Evolutionary conservation across 2,113 vertebrate genomes (phyloP).

Genomic region (Anoura caudifer): DNA sequence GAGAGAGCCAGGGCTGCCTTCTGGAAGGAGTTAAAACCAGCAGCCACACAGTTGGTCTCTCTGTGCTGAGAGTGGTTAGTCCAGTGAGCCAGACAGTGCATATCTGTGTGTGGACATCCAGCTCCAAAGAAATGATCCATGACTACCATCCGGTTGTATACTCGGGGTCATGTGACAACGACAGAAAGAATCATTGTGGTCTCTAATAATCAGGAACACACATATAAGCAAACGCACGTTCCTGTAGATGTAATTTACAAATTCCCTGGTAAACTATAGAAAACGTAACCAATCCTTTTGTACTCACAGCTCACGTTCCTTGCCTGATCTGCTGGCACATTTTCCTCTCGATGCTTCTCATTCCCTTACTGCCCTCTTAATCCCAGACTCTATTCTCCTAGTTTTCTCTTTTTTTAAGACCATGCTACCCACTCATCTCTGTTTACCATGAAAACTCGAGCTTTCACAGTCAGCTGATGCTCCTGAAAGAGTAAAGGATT

Average conservation of each 20-base stretch:
- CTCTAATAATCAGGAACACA: background rate
- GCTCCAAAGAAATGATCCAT: background rate
- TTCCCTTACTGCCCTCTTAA: background rate
- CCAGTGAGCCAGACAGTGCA: background rate
- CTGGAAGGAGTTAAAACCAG: background rate
- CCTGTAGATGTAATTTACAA: slow-evolving; percentile 15
- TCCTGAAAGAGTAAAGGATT: background rate
- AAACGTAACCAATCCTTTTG: background rate
- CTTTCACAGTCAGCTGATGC: background rate
- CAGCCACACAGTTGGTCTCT: background rate
- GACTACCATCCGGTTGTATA: background rate
- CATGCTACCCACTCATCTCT: background rate
- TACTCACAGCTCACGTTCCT: background rate
- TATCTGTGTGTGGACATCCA: background rate
- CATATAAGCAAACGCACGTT: background rate
- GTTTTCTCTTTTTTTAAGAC: background rate
- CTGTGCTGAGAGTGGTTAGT: background rate
- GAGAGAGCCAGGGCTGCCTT: background rate
- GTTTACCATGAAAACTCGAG: background rate
- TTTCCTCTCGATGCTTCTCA: background rate
- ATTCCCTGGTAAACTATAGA: background rate
- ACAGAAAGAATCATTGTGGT: background rate
- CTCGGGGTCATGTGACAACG: background rate
- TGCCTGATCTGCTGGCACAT: background rate
- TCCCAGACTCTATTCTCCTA: background rate